Evolutionary conservation across 2,888 invertebrate species (phyloP).

Genomic region (Tholera decimalis): DNA sequence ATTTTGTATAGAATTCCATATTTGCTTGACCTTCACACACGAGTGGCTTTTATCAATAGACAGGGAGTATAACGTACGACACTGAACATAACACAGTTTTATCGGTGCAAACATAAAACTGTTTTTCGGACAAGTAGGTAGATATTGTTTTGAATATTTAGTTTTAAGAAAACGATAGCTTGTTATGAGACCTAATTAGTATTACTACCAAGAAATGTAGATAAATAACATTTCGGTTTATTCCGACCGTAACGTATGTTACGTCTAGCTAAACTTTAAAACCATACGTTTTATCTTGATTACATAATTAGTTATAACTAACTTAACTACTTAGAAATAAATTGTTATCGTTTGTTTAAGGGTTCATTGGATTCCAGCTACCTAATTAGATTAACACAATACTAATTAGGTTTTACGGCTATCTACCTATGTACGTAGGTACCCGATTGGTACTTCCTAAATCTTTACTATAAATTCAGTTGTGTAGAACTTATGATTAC

Average conservation of each 20-base stretch:
- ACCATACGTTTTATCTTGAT: constrained; percentile 9
- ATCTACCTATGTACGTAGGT: not conserved
- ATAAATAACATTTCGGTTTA: not conserved
- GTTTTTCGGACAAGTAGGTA: constrained; percentile 31
- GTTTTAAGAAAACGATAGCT: not conserved
- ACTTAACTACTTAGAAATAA: constrained; percentile 21
- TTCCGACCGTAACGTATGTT: too few relatives aligned
- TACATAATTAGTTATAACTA: constrained; percentile 6
- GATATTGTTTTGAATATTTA: constrained; percentile 20
- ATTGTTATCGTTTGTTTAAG: constrained; percentile 30
- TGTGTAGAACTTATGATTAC: too few relatives aligned
- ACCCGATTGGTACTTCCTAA: too few relatives aligned
- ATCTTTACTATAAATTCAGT: too few relatives aligned
- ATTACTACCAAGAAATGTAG: constrained; percentile 20
- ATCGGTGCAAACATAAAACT: constrained; percentile 26
- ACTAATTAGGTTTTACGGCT: constrained; percentile 3
- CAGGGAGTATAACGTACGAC: not conserved
- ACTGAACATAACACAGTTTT: constrained; percentile 19
- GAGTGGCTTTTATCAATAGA: constrained; percentile 45
- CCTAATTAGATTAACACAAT: constrained; percentile 26
- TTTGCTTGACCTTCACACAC: constrained; percentile 49
- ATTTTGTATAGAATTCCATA: constrained; percentile 36
- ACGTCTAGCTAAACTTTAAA: constrained; percentile 7
- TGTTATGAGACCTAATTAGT: constrained; percentile 4
- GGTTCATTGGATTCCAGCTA: constrained; percentile 28